phyloP scores from a whole-genome alignment of 1,140 invertebrate genomes.

The Acromyrmex charruanus region DNA sequence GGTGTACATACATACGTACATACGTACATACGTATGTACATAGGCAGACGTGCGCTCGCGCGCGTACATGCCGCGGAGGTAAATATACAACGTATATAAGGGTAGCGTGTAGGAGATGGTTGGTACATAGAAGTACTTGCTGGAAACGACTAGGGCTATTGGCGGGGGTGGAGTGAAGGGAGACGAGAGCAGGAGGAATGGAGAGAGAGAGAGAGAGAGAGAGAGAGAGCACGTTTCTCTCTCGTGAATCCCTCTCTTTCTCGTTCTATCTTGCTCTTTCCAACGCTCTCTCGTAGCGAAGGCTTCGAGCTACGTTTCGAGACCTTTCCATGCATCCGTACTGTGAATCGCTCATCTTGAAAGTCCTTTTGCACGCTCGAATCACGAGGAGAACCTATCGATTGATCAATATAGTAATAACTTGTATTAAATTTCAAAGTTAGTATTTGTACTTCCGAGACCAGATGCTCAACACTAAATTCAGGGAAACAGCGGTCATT shows the following conservation, averaged over 20 bases:
- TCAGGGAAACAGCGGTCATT: constrained; percentile 2
- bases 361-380: constrained; percentile 30
- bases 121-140: constrained; percentile 85
- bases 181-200: constrained; percentile 67
- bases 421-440: constrained; percentile 39
- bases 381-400: constrained; percentile 26
- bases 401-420: constrained; percentile 47
- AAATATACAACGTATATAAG: constrained; percentile 84
- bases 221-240: constrained; percentile 46
- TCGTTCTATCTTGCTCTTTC: constrained; percentile 52
- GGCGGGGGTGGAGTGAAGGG: constrained; percentile 72
- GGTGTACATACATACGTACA: constrained; percentile 59
- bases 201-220: constrained; percentile 69
- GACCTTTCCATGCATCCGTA: constrained; percentile 49
- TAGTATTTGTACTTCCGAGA: background rate
- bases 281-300: constrained; percentile 66
- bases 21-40: constrained; percentile 47
- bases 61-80: constrained; percentile 75
- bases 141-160: constrained; percentile 85
- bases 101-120: constrained; percentile 84
- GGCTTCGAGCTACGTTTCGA: constrained; percentile 67
- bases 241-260: background rate
- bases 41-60: constrained; percentile 34
- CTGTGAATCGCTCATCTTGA: constrained; percentile 38
- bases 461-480: background rate